Percentiles rank a stretch among this genome's conserved stretches.
These are phyloP conservation scores for Idaea dimidiata DNA, from an alignment of 2,888 invertebrate genomes.

Conservation along the genomic window DNA sequence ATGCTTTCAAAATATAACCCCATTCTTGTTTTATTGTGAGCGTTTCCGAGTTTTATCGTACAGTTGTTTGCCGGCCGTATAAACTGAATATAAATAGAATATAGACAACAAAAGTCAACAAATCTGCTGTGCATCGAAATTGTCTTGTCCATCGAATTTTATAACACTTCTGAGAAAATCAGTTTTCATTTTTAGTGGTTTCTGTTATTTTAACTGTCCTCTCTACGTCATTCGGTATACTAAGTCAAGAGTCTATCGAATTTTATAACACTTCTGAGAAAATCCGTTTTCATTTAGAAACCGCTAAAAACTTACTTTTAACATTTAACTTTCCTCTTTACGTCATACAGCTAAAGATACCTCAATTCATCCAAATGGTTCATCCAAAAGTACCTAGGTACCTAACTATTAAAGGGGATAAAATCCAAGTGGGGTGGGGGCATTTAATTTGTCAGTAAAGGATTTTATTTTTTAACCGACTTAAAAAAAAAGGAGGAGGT, in stretches of 20 bases:
- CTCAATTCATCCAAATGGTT: no score
- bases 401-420: no score
- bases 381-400: no score
- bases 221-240: slow-evolving; percentile 3
- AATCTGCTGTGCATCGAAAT: slow-evolving; percentile 31
- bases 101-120: slow-evolving; percentile 67
- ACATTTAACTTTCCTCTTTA: slow-evolving; percentile 27
- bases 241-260: no score
- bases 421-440: no score
- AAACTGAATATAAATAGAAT: slow-evolving; percentile 68
- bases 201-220: slow-evolving; percentile 37
- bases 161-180: slow-evolving; percentile 34
- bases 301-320: no score
- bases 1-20: slow-evolving; percentile 59
- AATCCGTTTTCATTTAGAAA: no score
- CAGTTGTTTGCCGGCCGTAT: slow-evolving; percentile 75
- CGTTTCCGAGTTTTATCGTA: slow-evolving; percentile 66
- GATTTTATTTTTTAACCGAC: no score
- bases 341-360: background rate
- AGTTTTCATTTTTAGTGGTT: slow-evolving; percentile 35
- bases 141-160: slow-evolving; percentile 30
- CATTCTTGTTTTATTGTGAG: slow-evolving; percentile 67
- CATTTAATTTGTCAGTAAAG: no score
- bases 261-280: no score
- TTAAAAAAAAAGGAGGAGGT: no score